Conservation (phyloP, 2,113 vertebrate species). For the Chaenocephalus aceratus region DNA sequence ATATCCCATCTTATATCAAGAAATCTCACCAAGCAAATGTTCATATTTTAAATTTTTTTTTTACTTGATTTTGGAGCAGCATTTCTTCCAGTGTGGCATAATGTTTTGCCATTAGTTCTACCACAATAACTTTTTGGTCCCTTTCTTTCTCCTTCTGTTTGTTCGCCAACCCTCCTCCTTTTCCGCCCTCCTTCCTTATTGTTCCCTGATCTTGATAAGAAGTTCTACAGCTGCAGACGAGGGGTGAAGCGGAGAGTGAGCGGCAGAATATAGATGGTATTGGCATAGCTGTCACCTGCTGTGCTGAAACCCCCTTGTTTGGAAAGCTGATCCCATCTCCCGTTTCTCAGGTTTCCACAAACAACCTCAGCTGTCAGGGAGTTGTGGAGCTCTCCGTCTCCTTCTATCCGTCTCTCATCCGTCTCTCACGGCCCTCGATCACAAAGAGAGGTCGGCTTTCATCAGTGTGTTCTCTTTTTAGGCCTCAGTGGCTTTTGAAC, state of each 20-base stretch:
- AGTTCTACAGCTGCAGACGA: slow-evolving; percentile 26
- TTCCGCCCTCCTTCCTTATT: slow-evolving; percentile 25
- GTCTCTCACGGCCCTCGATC: slow-evolving; percentile 27
- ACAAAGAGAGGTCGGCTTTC: slow-evolving; percentile 59
- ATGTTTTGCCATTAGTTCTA: neutral
- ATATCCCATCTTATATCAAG: too few species aligned
- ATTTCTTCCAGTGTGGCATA: too few species aligned
- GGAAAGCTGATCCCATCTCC: slow-evolving; percentile 55
- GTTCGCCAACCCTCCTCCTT: neutral
- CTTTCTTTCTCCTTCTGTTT: slow-evolving; percentile 23
- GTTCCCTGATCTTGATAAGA: slow-evolving; percentile 38
- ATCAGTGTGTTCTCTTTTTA: slow-evolving; percentile 28
- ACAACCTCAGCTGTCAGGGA: slow-evolving; percentile 69
- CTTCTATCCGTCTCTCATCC: slow-evolving; percentile 41
- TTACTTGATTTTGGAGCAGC: too few species aligned
- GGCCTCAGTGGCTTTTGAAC: slow-evolving; percentile 16
- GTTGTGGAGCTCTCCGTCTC: slow-evolving; percentile 35
- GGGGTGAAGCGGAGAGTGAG: neutral
- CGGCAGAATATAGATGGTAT: slow-evolving; percentile 8
- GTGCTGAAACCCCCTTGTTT: slow-evolving; percentile 55
- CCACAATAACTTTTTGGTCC: neutral
- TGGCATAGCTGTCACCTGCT: slow-evolving; percentile 65
- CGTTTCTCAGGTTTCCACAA: slow-evolving; percentile 65
- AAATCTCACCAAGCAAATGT: too few species aligned
- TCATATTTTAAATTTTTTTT: too few species aligned